Percentiles rank a stretch among this genome's conserved stretches.
Conservation (phyloP, 1,140 invertebrate genomes). For the Hestina assimilis region DNA sequence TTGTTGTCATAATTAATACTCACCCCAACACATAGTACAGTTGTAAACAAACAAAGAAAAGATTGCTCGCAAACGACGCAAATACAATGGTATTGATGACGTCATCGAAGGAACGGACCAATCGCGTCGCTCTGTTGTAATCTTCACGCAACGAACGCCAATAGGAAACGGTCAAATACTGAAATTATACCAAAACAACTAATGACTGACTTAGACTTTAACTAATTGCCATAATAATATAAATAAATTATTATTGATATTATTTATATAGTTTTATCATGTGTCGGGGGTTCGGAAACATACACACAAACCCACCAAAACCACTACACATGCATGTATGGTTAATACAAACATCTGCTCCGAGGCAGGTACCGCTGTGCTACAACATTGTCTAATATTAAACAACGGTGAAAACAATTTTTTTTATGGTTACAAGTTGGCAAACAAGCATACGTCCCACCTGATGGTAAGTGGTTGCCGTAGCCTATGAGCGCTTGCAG, state of each 20-base stretch:
- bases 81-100: constrained; percentile 80
- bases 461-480: too few relatives aligned
- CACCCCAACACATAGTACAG: constrained; percentile 84
- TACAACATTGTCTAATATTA: too few relatives aligned
- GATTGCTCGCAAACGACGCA: constrained; percentile 83
- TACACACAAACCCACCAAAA: too few relatives aligned
- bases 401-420: too few relatives aligned
- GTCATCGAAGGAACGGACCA: constrained; percentile 78
- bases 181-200: constrained; percentile 12
- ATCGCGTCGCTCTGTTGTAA: constrained; percentile 78
- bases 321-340: neutral
- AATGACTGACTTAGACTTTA: neutral
- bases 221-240: neutral
- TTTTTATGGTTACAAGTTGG: too few relatives aligned
- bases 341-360: too few relatives aligned
- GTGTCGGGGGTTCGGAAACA: too few relatives aligned
- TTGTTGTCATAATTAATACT: constrained; percentile 11
- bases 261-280: too few relatives aligned
- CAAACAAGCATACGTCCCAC: too few relatives aligned
- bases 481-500: too few relatives aligned
- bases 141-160: constrained; percentile 80
- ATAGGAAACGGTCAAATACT: constrained; percentile 78
- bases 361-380: neutral
- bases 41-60: constrained; percentile 86
- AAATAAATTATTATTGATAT: neutral